phyloP scores from a whole-genome alignment of 2,797 vertebrate genomes.

The Pyrocephalus nanus region DNA sequence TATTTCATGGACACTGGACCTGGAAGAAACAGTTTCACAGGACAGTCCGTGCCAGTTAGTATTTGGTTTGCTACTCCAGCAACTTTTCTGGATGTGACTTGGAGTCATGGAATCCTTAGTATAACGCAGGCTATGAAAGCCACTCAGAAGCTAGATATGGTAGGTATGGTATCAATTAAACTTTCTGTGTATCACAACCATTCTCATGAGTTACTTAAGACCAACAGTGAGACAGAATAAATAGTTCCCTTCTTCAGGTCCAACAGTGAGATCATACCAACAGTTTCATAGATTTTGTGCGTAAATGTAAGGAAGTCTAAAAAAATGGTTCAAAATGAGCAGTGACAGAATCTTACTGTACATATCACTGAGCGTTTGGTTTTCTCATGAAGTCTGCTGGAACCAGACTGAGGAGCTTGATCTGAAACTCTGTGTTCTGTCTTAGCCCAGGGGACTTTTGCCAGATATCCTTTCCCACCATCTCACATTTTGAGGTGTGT shows the following conservation, averaged over 20 bases:
- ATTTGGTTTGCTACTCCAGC: background rate
- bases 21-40: background rate
- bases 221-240: background rate
- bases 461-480: background rate
- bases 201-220: background rate
- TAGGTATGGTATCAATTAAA: background rate
- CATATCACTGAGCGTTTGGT: accelerated
- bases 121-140: background rate
- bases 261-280: background rate
- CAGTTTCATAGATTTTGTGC: background rate
- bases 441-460: background rate
- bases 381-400: background rate
- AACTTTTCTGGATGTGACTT: background rate
- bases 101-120: background rate
- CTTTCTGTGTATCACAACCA: too few relatives aligned
- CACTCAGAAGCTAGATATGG: background rate
- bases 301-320: accelerated
- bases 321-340: background rate
- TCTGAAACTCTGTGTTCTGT: background rate
- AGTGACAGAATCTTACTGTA: background rate
- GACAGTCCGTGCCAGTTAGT: background rate
- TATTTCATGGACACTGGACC: background rate
- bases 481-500: background rate
- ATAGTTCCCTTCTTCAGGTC: background rate
- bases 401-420: background rate